Percentiles rank a stretch among this genome's conserved stretches.
These are phyloP conservation scores for Mirounga angustirostris DNA, from an alignment of 2,113 vertebrate genomes.

Conservation along the genomic window DNA sequence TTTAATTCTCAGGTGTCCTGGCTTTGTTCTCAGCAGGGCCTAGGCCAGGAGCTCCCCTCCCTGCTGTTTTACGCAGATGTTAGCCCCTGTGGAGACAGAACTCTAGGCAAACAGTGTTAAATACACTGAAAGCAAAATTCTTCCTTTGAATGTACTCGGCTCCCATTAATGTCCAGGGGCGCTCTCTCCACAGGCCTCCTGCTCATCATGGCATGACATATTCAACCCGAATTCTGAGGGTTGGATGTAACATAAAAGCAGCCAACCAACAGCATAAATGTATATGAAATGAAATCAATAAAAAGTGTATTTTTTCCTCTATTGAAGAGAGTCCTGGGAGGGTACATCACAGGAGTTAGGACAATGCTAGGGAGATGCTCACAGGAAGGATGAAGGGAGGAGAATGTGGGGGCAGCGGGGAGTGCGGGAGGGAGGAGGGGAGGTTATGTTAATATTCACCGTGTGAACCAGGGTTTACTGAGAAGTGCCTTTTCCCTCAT, in stretches of 20 bases:
- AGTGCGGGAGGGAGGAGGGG: no score
- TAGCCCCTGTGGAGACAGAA: conserved; percentile 57
- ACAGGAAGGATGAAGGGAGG: neutral
- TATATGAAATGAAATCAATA: conserved; percentile 83
- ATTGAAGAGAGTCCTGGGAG: conserved; percentile 74
- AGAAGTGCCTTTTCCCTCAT: neutral
- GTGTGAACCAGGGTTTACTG: neutral
- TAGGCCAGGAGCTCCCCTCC: conserved; percentile 41
- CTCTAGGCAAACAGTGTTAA: conserved; percentile 72
- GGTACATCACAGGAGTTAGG: conserved; percentile 68
- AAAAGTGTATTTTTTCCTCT: conserved; percentile 54
- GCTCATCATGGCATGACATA: conserved; percentile 30
- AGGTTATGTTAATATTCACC: neutral
- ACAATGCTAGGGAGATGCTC: conserved; percentile 31
- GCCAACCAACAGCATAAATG: conserved; percentile 79
- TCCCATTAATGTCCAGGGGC: conserved; percentile 79
- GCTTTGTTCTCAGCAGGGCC: conserved; percentile 79
- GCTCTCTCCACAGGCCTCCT: conserved; percentile 67
- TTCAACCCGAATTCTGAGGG: conserved; percentile 68
- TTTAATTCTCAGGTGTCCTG: conserved; percentile 58
- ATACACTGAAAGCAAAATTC: conserved; percentile 79
- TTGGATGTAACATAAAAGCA: conserved; percentile 77
- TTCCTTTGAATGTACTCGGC: conserved; percentile 72
- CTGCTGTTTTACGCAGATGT: conserved; percentile 67
- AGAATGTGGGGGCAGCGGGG: neutral